Evolutionary conservation across 2,797 vertebrate genomes (phyloP).

Genomic region (Glossophaga mutica): DNA sequence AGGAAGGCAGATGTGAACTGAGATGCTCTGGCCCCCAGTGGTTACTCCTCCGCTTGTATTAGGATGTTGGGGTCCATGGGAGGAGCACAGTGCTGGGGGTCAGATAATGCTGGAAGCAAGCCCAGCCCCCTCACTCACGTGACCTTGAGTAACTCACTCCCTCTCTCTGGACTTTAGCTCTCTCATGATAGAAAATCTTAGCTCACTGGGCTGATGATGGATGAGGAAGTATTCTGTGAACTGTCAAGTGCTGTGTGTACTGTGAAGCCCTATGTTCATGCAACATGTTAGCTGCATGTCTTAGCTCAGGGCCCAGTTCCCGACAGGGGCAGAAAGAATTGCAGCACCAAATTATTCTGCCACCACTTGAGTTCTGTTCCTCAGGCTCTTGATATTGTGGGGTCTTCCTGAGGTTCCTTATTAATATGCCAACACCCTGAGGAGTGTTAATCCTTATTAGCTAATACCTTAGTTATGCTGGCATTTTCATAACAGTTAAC

Average conservation of each 20-base stretch:
- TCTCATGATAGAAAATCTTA: background rate
- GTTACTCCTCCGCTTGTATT: background rate
- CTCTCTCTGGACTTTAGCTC: background rate
- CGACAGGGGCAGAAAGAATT: background rate
- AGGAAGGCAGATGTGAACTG: background rate
- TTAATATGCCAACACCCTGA: constrained; percentile 68
- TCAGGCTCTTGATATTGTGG: background rate
- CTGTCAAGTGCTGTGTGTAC: background rate
- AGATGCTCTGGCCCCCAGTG: background rate
- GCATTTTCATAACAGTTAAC: constrained; percentile 61
- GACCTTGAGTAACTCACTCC: background rate
- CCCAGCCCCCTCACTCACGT: background rate
- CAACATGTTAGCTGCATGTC: background rate
- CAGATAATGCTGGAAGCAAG: background rate
- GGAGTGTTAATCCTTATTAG: constrained; percentile 66
- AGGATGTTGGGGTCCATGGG: background rate
- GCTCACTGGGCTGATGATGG: background rate
- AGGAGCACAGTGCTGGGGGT: background rate
- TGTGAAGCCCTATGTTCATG: background rate
- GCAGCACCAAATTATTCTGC: background rate
- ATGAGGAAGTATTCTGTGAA: background rate
- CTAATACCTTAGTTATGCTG: constrained; percentile 56
- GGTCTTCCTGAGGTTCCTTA: constrained; percentile 41
- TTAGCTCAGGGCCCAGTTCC: background rate
- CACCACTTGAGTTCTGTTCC: background rate